These are phyloP conservation scores for Parotia lawesii DNA, from an alignment of 2,113 vertebrate species.

Conservation along the genomic window DNA sequence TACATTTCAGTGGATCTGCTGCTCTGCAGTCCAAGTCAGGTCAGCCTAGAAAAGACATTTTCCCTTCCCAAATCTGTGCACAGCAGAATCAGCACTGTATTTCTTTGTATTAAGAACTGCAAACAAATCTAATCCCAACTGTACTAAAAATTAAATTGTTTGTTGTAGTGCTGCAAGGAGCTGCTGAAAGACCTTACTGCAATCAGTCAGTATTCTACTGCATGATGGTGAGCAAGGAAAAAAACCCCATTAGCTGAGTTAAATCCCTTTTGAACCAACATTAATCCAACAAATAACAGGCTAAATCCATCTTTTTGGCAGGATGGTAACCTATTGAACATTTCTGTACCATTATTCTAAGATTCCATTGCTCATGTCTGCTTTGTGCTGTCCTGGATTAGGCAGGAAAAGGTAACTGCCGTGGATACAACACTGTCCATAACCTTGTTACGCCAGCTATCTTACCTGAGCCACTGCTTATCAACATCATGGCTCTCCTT, in stretches of 20 bases:
- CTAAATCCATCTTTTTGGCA: not conserved
- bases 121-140: not conserved
- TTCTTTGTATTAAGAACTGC: not conserved
- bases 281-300: not conserved
- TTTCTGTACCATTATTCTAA: not conserved
- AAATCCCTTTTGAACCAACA: not conserved
- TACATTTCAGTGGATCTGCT: not conserved
- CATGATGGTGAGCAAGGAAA: not conserved
- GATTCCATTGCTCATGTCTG: not conserved
- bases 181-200: not conserved
- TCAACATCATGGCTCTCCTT: not conserved
- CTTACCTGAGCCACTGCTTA: not conserved
- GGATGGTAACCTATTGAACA: not conserved
- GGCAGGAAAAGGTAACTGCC: not conserved
- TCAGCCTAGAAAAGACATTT: not conserved
- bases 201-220: not conserved
- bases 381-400: not conserved
- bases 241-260: not conserved
- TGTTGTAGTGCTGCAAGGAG: not conserved
- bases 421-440: not conserved
- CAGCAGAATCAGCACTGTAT: not conserved
- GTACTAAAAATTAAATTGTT: not conserved
- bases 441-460: not conserved
- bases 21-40: not conserved
- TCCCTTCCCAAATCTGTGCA: not conserved